Conservation (phyloP, 2,113 vertebrate genomes). For the Sminthopsis crassicaudata region DNA sequence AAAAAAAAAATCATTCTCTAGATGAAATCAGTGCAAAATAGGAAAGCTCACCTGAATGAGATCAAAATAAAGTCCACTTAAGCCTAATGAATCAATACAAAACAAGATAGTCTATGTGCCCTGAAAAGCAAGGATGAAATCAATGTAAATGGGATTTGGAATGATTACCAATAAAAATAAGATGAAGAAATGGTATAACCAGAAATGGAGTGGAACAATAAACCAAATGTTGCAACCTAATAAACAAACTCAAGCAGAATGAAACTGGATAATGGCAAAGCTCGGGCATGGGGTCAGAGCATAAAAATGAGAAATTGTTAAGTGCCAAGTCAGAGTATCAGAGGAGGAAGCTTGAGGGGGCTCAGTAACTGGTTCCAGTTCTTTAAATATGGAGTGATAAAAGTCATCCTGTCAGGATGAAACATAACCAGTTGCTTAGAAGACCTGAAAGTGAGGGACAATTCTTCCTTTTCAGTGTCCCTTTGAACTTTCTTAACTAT, state of each 20-base stretch:
- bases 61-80: not conserved
- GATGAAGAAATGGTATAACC: constrained; percentile 21
- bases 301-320: not conserved
- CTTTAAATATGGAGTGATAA: constrained; percentile 15
- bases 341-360: not conserved
- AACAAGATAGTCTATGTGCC: not conserved
- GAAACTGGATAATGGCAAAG: not conserved
- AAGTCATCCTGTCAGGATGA: not conserved
- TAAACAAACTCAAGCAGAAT: not conserved
- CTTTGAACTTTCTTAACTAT: not conserved
- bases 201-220: not conserved
- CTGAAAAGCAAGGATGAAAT: constrained; percentile 6
- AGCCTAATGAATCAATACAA: not conserved
- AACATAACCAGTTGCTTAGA: not conserved
- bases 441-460: not conserved
- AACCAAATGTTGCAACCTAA: not conserved
- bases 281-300: not conserved
- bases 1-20: not conserved
- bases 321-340: not conserved
- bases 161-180: constrained; percentile 19
- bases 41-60: not conserved
- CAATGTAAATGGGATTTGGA: constrained; percentile 4
- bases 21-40: not conserved
- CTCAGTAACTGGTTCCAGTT: not conserved
- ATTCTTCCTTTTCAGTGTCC: not conserved